phyloP scores from a whole-genome alignment of 2,797 vertebrate genomes.

The Chloroceryle inda region DNA sequence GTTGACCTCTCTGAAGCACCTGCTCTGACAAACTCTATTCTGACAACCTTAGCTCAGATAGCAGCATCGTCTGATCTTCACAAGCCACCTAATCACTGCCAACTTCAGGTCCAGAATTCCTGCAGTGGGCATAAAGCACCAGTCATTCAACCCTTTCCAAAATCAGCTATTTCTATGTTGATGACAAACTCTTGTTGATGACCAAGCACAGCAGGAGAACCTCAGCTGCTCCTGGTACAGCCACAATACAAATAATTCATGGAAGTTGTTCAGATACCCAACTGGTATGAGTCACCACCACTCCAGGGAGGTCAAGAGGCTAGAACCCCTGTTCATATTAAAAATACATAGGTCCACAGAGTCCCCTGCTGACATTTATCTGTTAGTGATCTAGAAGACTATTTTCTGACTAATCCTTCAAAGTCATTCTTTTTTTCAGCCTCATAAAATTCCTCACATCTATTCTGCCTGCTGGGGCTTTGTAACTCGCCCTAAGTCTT shows the following conservation, averaged over 20 bases:
- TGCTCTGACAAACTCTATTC: neutral
- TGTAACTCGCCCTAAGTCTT: neutral
- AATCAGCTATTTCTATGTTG: neutral
- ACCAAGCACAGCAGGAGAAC: neutral
- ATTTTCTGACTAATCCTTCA: conserved; percentile 23
- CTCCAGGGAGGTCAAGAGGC: neutral
- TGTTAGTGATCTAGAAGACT: conserved; percentile 3
- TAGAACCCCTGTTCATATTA: neutral
- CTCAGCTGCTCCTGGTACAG: neutral
- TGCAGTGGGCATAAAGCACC: neutral
- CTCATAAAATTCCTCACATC: neutral
- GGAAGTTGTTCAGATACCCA: neutral
- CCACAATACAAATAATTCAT: neutral
- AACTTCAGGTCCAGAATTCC: neutral
- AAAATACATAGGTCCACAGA: neutral
- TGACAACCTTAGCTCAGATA: neutral
- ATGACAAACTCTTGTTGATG: neutral
- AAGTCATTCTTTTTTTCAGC: neutral
- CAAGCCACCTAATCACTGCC: neutral
- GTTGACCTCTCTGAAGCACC: neutral
- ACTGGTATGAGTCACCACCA: neutral
- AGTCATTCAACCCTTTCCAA: neutral
- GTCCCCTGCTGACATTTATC: neutral
- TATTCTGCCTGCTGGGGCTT: neutral
- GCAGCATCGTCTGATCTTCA: neutral